Base-by-base conservation (phyloP, 1,140 invertebrate genomes). In the Hylyphantes graminicola region DNA sequence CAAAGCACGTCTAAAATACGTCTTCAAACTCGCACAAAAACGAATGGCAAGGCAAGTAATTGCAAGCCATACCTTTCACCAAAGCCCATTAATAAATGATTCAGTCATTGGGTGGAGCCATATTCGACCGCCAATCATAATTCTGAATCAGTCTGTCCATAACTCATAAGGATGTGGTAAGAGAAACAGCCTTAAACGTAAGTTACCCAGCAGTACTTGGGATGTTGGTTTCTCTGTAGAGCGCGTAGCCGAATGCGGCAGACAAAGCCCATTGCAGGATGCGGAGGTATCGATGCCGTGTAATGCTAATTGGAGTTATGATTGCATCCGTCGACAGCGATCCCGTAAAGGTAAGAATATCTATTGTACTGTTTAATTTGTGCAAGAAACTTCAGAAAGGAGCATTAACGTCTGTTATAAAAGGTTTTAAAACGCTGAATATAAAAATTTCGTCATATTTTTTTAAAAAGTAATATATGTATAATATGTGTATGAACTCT, bases 101-200 rank as follows among this genome's bases (percentile, higher is more conserved):
- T 76, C 59, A 74, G 63, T 12, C 3, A 13, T 57, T 78, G 77
- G 77, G 77, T 80, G 77, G 77, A 80, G 77, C 55, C 35, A 70
- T 70, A 57, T 80, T 67, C 17, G 70, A 80, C 77, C 77, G 77
- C 77, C 77, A 80, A 80, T 80, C 77, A 80, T 80, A 80, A 80
- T 80, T 70, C 65, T 53, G 77, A 80, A 53, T 70, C 77, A 54
- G 48, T 35, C 77, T 55, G 53, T 80, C 77, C 65, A 68, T 80
- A 80, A 70, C 77, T 80, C 77, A 80, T 15, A 51, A 64, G 76
- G 13, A 54, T 15, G 35, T 11, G 67, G 15, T 9, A 35, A 15
- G 21, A 65, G 48, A 12, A 65, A 77, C 21, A 35, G 70, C 57
- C 21, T 50, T 19, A 11, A 13, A 19, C 21, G 77, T 7, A 57